Evolutionary conservation across 2,888 invertebrate species (phyloP).

Genomic region (Acleris laterana): DNA sequence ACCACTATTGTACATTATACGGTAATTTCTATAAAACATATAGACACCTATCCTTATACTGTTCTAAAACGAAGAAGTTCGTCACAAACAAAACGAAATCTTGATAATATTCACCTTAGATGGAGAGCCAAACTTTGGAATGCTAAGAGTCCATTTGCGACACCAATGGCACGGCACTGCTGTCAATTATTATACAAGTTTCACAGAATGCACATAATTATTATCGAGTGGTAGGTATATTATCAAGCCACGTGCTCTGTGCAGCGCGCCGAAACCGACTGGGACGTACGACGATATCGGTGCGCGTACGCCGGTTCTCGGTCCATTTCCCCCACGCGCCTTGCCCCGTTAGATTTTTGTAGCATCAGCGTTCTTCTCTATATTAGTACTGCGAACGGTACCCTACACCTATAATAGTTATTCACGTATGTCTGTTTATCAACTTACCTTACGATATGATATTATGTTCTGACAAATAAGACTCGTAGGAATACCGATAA

Average conservation of each 20-base stretch:
- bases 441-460: too few relatives aligned
- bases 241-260: constrained; percentile 74
- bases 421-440: background rate
- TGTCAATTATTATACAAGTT: constrained; percentile 37
- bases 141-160: constrained; percentile 19
- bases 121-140: constrained; percentile 1
- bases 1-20: too few relatives aligned
- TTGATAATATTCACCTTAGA: constrained; percentile 21
- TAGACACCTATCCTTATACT: too few relatives aligned
- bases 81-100: background rate
- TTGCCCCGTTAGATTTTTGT: constrained; percentile 75
- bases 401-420: background rate
- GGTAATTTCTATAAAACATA: too few relatives aligned
- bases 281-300: constrained; percentile 79
- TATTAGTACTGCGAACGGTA: constrained; percentile 42
- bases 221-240: constrained; percentile 48
- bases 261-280: constrained; percentile 82
- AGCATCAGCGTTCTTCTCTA: constrained; percentile 52
- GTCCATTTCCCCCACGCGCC: constrained; percentile 83
- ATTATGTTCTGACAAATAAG: too few relatives aligned
- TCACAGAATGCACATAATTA: constrained; percentile 45
- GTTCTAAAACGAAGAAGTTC: too few relatives aligned
- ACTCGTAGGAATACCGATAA: too few relatives aligned
- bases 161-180: constrained; percentile 30
- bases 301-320: constrained; percentile 78